Base-by-base conservation (phyloP, 2,113 vertebrate genomes). In the Amphilophus citrinellus region DNA sequence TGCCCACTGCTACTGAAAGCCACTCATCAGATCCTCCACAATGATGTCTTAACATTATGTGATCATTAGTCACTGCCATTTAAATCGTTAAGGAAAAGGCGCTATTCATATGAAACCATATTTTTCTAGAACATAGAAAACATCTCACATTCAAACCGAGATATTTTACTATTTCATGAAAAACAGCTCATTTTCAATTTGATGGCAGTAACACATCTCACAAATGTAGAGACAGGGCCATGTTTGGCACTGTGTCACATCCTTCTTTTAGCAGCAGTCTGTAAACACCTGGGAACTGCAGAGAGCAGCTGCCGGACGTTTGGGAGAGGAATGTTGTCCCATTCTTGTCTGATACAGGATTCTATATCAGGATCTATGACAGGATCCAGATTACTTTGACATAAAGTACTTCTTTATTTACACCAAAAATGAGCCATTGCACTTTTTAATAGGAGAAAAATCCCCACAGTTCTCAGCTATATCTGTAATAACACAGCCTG, bases 401-500 rank as follows among this genome's bases (percentile, higher is more conserved):
- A 77, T 83, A 24, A 77, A 56, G 18, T 57, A 39, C 60, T 61
- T 61, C 61, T 73, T 82, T 24, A 50, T 84, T 8, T n/a, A 58
- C 57, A 79, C 8, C 37, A 20, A 83, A 71, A 84, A 35, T 84
- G 10, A 71, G 2, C 66, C 32, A 71, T 20, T 42, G 15, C 5
- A 13, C 13, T 71, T 77, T 24, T 56, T 53, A 53, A 65, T 2
- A 8, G 2, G 32, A 18, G 44, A 44, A 20, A n/a, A 2, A 44
- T 63, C 57, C 27, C 6, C 6, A 62, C 35, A 66, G 18, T 10
- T 68, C 13, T 63, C 60, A 58, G 76, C 6, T 42, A 13, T 30
- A 62, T 76, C 58, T 88, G 79, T 58, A 79, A 66, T 56, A 76
- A 35, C 30, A 50, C 80, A 80, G 78, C 32, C 24, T 77, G 81